Percentiles rank a stretch among this genome's conserved stretches.
Conservation (phyloP, 2,113 vertebrate species). For the Asarcornis scutulata region DNA sequence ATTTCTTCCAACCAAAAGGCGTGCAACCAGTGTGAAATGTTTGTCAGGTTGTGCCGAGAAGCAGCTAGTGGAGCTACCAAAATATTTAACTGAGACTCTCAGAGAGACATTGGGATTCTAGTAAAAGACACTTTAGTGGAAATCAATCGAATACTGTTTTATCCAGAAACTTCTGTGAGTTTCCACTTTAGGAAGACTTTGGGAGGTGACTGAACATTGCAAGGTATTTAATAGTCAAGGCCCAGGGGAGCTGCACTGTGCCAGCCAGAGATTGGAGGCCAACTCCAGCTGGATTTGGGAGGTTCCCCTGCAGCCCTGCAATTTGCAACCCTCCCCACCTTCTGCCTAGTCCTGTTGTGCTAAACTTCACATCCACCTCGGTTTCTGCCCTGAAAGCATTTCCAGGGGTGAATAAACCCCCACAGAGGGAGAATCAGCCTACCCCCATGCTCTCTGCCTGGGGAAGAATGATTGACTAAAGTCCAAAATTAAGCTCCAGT, state of each 20-base stretch:
- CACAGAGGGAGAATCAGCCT: not conserved
- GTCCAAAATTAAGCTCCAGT: not conserved
- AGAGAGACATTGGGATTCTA: not conserved
- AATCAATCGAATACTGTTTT: not conserved
- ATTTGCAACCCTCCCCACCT: not conserved
- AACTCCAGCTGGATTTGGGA: not conserved
- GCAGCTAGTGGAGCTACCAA: constrained; percentile 33
- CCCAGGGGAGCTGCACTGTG: not conserved
- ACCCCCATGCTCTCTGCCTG: not conserved
- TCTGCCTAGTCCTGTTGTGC: not conserved
- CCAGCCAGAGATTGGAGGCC: not conserved
- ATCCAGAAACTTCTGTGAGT: not conserved
- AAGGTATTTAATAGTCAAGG: not conserved
- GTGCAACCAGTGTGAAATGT: constrained; percentile 42
- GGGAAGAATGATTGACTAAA: not conserved
- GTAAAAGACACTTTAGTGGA: not conserved
- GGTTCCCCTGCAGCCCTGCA: not conserved
- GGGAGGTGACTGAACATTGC: not conserved
- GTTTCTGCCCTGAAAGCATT: not conserved
- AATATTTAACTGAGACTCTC: constrained; percentile 34
- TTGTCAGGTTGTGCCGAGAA: constrained; percentile 36
- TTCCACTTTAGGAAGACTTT: not conserved
- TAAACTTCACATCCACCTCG: not conserved
- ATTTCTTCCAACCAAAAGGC: constrained; percentile 59
- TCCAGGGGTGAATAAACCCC: not conserved